A percentile compares a stretch with the other conserved stretches of the same genome.
These are phyloP conservation scores for Blastobasis adustella DNA, from an alignment of 2,888 invertebrate species.

Conservation along the genomic window DNA sequence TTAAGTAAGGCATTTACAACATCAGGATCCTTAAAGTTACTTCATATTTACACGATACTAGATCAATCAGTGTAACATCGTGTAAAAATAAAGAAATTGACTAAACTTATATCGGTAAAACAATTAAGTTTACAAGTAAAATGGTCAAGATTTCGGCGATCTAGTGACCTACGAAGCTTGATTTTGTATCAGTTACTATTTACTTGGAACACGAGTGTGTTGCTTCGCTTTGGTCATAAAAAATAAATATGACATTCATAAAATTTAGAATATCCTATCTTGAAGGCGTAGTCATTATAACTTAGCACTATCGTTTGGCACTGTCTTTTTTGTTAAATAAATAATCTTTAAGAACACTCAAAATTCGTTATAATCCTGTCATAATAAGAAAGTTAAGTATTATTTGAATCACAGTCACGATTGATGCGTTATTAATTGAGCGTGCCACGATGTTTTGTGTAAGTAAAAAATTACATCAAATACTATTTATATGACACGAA, in stretches of 20 bases:
- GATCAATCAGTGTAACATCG: conserved; percentile 55
- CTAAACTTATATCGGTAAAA: conserved; percentile 73
- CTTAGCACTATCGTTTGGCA: conserved; percentile 73
- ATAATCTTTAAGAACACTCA: conserved; percentile 39
- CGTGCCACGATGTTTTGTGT: conserved; percentile 61
- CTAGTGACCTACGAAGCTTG: conserved; percentile 61
- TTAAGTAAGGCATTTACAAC: conserved; percentile 75
- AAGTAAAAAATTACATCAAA: conserved; percentile 54
- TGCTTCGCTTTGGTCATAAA: conserved; percentile 60
- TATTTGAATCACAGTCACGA: conserved; percentile 69
- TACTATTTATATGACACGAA: conserved; percentile 69
- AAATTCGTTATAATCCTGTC: conserved; percentile 39
- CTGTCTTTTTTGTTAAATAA: conserved; percentile 55
- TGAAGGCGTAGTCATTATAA: conserved; percentile 64
- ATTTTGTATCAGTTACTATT: conserved; percentile 18
- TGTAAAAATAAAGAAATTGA: conserved; percentile 69
- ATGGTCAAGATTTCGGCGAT: conserved; percentile 76
- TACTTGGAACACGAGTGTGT: conserved; percentile 17
- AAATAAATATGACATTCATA: conserved; percentile 38
- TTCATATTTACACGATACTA: conserved; percentile 69
- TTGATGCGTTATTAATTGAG: conserved; percentile 50
- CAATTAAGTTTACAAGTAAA: conserved; percentile 63
- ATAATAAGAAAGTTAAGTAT: conserved; percentile 40
- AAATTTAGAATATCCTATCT: conserved; percentile 56
- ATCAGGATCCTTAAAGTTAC: conserved; percentile 68